phyloP scores from a whole-genome alignment of 2,888 invertebrate species.

The Melanchra persicariae region DNA sequence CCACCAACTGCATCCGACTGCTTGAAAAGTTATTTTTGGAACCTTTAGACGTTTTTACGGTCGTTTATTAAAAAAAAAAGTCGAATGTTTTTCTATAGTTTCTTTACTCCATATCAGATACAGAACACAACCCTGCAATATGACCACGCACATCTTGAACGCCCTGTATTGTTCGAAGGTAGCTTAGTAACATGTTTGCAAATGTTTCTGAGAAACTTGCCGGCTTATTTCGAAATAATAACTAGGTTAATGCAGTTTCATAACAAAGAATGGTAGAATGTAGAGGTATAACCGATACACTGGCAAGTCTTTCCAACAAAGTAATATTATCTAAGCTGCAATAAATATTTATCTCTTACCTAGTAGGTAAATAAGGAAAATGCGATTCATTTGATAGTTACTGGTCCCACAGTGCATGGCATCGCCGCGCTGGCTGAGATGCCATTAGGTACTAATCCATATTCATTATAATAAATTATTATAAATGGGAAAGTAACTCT shows the following conservation, averaged over 20 bases:
- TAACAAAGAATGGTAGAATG: not conserved
- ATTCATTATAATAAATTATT: too few relatives aligned
- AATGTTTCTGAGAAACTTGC: not conserved
- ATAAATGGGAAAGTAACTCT: too few relatives aligned
- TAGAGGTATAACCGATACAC: too few relatives aligned
- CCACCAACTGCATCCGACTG: too few relatives aligned
- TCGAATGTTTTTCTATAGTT: too few relatives aligned
- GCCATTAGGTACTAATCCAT: too few relatives aligned
- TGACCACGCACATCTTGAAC: too few relatives aligned
- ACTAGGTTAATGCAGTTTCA: slow-evolving; percentile 13
- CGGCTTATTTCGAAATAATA: slow-evolving; percentile 13
- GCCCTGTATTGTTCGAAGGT: not conserved
- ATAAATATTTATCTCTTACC: slow-evolving; percentile 7
- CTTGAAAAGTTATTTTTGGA: too few relatives aligned
- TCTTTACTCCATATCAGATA: too few relatives aligned
- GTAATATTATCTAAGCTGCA: not conserved
- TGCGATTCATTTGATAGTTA: slow-evolving; percentile 1
- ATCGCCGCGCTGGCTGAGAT: not conserved
- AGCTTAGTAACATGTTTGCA: not conserved
- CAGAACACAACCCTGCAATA: too few relatives aligned
- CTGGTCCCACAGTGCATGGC: not conserved
- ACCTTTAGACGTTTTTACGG: too few relatives aligned
- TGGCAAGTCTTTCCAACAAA: slow-evolving; percentile 11
- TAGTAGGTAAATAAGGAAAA: slow-evolving; percentile 33
- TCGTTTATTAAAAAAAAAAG: too few relatives aligned